These are phyloP conservation scores for Sesia bembeciformis DNA, from an alignment of 2,888 invertebrate genomes.

Conservation along the genomic window DNA sequence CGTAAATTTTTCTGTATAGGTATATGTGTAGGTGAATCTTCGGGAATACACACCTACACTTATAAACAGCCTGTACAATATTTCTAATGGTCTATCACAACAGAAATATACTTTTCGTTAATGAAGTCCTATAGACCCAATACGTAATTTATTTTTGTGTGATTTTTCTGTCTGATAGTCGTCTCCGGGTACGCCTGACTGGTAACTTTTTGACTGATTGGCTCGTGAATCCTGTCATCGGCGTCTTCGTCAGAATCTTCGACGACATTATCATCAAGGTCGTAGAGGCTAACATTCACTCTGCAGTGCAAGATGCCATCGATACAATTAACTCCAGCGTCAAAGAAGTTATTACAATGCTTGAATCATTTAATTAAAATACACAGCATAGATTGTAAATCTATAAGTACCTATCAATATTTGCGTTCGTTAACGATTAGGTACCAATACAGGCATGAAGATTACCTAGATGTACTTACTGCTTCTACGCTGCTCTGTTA, in stretches of 20 bases:
- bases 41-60: no score
- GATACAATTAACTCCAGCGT: conserved; percentile 44
- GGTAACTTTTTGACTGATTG: conserved; percentile 66
- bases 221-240: conserved; percentile 61
- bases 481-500: no score
- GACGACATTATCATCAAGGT: conserved; percentile 55
- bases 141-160: not conserved
- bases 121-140: not conserved
- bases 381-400: no score
- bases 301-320: conserved; percentile 36
- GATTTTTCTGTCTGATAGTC: conserved; percentile 33
- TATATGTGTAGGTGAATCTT: no score
- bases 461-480: no score
- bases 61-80: no score
- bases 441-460: no score
- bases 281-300: conserved; percentile 48
- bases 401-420: no score
- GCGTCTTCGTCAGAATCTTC: conserved; percentile 54
- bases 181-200: conserved; percentile 56
- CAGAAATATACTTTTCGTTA: not conserved
- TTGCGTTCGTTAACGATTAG: no score
- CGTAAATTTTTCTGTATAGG: no score
- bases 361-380: conserved; percentile 35
- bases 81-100: no score
- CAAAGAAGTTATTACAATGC: conserved; percentile 23